phyloP scores from a whole-genome alignment of 1,140 invertebrate genomes.

The Camponotus pennsylvanicus region DNA sequence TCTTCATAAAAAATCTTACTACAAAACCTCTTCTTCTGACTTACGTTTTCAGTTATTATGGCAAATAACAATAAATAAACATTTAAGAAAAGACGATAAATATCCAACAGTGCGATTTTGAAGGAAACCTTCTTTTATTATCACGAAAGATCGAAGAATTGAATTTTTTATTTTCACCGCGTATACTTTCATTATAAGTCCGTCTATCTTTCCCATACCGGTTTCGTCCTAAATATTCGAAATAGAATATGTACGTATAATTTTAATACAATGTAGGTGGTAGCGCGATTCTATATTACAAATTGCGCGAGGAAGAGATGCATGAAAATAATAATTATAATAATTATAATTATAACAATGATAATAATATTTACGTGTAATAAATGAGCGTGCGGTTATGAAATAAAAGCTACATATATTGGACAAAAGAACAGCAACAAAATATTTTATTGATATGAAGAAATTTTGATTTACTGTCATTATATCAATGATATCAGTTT shows the following conservation, averaged over 20 bases:
- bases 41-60: not conserved
- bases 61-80: not conserved
- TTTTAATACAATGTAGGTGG: not conserved
- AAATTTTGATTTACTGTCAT: not conserved
- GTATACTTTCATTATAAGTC: not conserved
- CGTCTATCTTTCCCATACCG: not conserved
- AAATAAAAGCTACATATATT: not conserved
- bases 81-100: not conserved
- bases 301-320: not conserved
- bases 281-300: not conserved
- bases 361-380: constrained; percentile 8
- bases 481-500: not conserved
- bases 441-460: not conserved
- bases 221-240: constrained; percentile 29
- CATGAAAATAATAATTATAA: not conserved
- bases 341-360: not conserved
- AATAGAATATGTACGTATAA: not conserved
- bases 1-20: not conserved
- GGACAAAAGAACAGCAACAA: not conserved
- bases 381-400: not conserved
- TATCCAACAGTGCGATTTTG: not conserved
- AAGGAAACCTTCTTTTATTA: not conserved
- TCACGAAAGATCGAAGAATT: not conserved
- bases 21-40: not conserved
- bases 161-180: constrained; percentile 2